Conservation (phyloP, 2,113 vertebrate genomes). For the Eubucco bourcierii region DNA sequence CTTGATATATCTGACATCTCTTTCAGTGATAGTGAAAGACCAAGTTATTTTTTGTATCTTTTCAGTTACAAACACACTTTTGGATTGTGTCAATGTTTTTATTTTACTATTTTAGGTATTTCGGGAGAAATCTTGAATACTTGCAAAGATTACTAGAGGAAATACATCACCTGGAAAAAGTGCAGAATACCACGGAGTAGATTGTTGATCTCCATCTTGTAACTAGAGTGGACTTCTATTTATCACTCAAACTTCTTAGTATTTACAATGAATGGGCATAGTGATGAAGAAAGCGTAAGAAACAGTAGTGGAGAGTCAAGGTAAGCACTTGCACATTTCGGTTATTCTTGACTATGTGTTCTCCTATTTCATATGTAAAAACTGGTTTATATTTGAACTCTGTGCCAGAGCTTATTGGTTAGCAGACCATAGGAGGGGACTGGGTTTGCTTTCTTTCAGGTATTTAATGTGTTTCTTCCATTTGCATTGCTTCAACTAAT, state of each 20-base stretch:
- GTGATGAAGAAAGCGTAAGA: constrained; percentile 94
- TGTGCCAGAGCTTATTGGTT: neutral
- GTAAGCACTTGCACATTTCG: constrained; percentile 69
- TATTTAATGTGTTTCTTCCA: neutral
- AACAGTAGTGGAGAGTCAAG: constrained; percentile 97
- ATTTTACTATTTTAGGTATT: constrained; percentile 51
- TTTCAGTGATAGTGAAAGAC: neutral
- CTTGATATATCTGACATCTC: too few relatives aligned
- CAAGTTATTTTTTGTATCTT: neutral
- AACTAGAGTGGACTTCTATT: constrained; percentile 71
- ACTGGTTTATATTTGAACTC: neutral
- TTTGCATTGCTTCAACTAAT: neutral
- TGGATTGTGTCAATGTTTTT: neutral
- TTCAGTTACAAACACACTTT: neutral
- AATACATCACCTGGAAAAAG: constrained; percentile 23
- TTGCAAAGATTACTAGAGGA: neutral
- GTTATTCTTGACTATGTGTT: neutral
- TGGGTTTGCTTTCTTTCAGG: neutral
- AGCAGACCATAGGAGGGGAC: neutral
- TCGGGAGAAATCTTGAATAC: constrained; percentile 22
- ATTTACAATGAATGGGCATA: constrained; percentile 94
- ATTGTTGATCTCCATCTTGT: constrained; percentile 52
- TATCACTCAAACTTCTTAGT: constrained; percentile 68
- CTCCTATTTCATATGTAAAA: neutral
- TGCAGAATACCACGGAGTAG: constrained; percentile 53